phyloP scores from a whole-genome alignment of 2,888 invertebrate species.

The Anthophora plumipes region DNA sequence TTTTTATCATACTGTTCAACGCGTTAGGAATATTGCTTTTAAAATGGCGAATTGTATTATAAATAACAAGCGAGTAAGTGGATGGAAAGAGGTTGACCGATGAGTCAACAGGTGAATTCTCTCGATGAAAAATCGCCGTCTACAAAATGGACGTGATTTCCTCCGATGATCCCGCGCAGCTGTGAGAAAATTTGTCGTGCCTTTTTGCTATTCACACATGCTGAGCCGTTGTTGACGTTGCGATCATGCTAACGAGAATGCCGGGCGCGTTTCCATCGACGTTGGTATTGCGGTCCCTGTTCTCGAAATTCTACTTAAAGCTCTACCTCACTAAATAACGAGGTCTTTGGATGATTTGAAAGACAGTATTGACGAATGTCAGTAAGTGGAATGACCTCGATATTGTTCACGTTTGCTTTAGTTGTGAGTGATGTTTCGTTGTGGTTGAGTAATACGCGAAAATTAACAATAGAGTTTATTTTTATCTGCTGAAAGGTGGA shows the following conservation, averaged over 20 bases:
- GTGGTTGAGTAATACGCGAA: not conserved
- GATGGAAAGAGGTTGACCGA: slow-evolving; percentile 23
- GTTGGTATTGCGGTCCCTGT: not conserved
- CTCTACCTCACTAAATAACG: not conserved
- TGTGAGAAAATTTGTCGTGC: slow-evolving; percentile 33
- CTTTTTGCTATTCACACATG: slow-evolving; percentile 60
- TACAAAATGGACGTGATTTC: not conserved
- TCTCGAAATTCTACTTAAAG: not conserved
- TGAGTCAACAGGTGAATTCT: slow-evolving; percentile 13
- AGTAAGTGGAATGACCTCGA: no score
- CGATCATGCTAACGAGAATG: slow-evolving; percentile 61
- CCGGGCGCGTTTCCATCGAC: slow-evolving; percentile 39
- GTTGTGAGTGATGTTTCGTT: not conserved
- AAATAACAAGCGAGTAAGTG: slow-evolving; percentile 5
- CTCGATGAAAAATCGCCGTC: slow-evolving; percentile 14
- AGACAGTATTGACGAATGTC: no score
- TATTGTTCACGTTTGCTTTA: not conserved
- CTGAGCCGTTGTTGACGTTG: slow-evolving; percentile 56
- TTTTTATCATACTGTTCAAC: slow-evolving; percentile 41
- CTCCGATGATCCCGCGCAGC: slow-evolving; percentile 8
- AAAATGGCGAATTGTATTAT: slow-evolving; percentile 8
- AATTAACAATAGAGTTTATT: not conserved
- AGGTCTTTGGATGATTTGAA: not conserved
- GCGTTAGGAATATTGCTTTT: slow-evolving; percentile 18
- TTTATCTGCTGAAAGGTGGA: not conserved